These are phyloP conservation scores for Antheraea pernyi DNA, from an alignment of 1,140 invertebrate species.

Conservation along the genomic window DNA sequence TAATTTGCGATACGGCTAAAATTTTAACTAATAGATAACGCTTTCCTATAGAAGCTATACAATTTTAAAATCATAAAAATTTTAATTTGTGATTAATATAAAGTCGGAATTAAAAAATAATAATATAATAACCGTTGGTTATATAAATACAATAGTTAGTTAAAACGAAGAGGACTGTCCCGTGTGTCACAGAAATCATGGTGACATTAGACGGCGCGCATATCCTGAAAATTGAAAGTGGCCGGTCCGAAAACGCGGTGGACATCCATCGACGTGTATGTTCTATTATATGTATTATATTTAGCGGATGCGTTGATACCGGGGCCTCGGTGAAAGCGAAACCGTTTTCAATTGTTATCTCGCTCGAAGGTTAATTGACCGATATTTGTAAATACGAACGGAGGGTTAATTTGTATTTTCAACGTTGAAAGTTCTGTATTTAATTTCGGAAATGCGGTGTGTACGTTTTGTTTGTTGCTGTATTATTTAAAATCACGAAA, in stretches of 20 bases:
- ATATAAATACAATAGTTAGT: neutral
- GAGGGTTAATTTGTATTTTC: slow-evolving; percentile 66
- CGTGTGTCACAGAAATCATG: slow-evolving; percentile 9
- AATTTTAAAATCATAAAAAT: too few species aligned
- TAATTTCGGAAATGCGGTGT: neutral
- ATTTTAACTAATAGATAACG: too few species aligned
- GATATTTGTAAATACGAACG: slow-evolving; percentile 68
- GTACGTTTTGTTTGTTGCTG: neutral
- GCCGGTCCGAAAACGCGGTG: slow-evolving; percentile 51
- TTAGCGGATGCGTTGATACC: slow-evolving; percentile 56
- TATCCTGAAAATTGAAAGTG: slow-evolving; percentile 65
- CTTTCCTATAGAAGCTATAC: too few species aligned
- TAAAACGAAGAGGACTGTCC: neutral
- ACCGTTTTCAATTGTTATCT: slow-evolving; percentile 75
- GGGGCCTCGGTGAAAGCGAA: slow-evolving; percentile 64
- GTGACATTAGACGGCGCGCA: slow-evolving; percentile 3
- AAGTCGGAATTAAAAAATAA: too few species aligned
- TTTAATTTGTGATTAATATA: too few species aligned
- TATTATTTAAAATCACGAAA: too few species aligned
- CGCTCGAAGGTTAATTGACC: slow-evolving; percentile 70
- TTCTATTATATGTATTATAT: slow-evolving; percentile 67
- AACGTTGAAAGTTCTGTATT: slow-evolving; percentile 7
- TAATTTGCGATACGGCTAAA: too few species aligned
- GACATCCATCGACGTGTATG: slow-evolving; percentile 62
- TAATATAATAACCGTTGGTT: neutral